phyloP scores from a whole-genome alignment of 2,113 vertebrate species.

The Engraulis encrasicolus region DNA sequence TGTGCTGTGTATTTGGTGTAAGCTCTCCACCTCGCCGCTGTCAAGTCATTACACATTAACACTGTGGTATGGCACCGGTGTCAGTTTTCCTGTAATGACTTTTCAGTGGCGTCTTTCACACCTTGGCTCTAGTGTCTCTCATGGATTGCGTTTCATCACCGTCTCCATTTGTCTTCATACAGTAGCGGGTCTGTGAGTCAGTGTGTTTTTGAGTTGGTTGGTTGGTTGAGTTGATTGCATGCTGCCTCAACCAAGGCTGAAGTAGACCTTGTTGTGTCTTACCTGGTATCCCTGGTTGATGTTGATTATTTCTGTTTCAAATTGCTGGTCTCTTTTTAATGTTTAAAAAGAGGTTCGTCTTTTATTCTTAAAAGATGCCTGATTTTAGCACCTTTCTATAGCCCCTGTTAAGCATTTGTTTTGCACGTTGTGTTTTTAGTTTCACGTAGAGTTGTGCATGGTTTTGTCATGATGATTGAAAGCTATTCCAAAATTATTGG shows the following conservation, averaged over 20 bases:
- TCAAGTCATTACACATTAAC: constrained; percentile 48
- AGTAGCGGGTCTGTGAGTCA: constrained; percentile 37
- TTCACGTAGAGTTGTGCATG: constrained; percentile 40
- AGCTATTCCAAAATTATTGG: not conserved
- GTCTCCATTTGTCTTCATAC: constrained; percentile 33
- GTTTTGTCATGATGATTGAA: not conserved
- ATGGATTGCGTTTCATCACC: constrained; percentile 19
- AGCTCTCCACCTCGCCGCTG: constrained; percentile 2
- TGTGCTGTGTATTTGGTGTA: not conserved
- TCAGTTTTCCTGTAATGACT: constrained; percentile 40
- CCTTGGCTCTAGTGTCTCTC: constrained; percentile 36
- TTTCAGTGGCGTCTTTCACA: constrained; percentile 36
- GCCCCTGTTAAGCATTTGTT: not conserved
- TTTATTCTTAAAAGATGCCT: not conserved
- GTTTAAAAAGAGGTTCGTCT: constrained; percentile 48
- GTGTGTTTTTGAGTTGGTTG: constrained; percentile 50
- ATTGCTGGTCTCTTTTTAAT: constrained; percentile 52
- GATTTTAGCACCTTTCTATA: not conserved
- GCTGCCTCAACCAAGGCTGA: constrained; percentile 3
- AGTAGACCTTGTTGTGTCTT: constrained; percentile 5
- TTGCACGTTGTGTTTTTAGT: constrained; percentile 9
- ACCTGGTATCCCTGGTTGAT: constrained; percentile 27
- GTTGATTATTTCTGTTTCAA: constrained; percentile 29
- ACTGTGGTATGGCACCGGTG: constrained; percentile 37
- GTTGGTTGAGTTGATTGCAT: too few relatives aligned